Conservation (phyloP, 2,888 invertebrate species). For the Metallyticus violacea region DNA sequence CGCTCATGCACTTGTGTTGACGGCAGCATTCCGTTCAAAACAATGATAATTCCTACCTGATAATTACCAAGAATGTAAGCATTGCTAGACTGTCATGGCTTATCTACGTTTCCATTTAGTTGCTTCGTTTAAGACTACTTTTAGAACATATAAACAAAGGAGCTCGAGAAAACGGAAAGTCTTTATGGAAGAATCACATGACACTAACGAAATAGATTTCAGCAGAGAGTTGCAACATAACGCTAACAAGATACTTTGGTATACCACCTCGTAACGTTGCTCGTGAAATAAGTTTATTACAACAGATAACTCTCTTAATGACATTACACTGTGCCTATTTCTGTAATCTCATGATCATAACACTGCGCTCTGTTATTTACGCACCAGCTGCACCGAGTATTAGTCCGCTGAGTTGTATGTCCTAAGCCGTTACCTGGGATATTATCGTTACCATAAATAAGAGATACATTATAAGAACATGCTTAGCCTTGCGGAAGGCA, state of each 20-base stretch:
- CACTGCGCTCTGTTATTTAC: not conserved
- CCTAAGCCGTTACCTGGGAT: not conserved
- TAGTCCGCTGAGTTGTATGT: not conserved
- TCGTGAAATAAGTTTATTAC: not conserved
- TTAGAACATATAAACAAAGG: too few species aligned
- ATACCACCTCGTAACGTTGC: not conserved
- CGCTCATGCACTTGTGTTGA: too few species aligned
- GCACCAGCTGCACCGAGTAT: not conserved
- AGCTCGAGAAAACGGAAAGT: too few species aligned
- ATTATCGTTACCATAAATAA: not conserved
- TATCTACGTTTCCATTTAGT: too few species aligned
- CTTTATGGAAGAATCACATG: too few species aligned
- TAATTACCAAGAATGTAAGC: too few species aligned
- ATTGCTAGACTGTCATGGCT: too few species aligned
- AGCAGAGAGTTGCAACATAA: not conserved
- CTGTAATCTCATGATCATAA: not conserved
- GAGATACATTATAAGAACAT: not conserved
- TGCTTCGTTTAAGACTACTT: too few species aligned
- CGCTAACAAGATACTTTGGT: not conserved
- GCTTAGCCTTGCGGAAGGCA: not conserved
- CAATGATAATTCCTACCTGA: too few species aligned
- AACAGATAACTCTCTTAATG: not conserved
- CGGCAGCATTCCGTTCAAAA: too few species aligned
- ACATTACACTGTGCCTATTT: not conserved
- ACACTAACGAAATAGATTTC: too few species aligned